A percentile compares a stretch with the other conserved stretches of the same genome.
Conservation (phyloP, 2,888 invertebrate genomes). For the Phyllotreta striolata region DNA sequence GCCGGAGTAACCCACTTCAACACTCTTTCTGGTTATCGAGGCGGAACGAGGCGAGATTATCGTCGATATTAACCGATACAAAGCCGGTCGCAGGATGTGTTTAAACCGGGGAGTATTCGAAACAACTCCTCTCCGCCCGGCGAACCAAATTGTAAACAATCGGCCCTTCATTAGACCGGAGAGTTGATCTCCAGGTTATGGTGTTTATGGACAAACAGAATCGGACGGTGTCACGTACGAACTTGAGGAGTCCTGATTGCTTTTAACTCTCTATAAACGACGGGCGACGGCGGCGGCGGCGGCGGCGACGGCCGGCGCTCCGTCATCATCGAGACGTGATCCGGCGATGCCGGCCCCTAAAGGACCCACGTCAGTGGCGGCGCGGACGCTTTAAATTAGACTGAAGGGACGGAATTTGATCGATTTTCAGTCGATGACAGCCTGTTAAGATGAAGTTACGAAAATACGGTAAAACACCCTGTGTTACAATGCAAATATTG, state of each 20-base stretch:
- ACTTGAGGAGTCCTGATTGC: slow-evolving; percentile 51
- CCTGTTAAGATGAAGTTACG: too few relatives aligned
- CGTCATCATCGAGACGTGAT: slow-evolving; percentile 29
- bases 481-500: too few relatives aligned
- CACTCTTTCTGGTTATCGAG: too few relatives aligned
- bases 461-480: too few relatives aligned
- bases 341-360: slow-evolving; percentile 23
- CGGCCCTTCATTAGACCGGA: slow-evolving; percentile 59
- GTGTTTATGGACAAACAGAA: slow-evolving; percentile 62
- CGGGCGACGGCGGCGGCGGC: slow-evolving; percentile 32
- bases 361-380: slow-evolving; percentile 8
- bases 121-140: slow-evolving; percentile 10
- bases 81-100: too few relatives aligned
- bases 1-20: too few relatives aligned
- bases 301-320: slow-evolving; percentile 32
- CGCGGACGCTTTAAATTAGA: background rate
- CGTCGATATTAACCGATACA: too few relatives aligned
- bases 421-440: too few relatives aligned
- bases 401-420: too few relatives aligned
- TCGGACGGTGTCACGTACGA: slow-evolving; percentile 56
- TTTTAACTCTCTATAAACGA: slow-evolving; percentile 40
- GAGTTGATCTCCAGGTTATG: slow-evolving; percentile 60
- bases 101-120: too few relatives aligned
- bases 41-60: too few relatives aligned
- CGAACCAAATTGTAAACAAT: slow-evolving; percentile 54